A percentile compares a stretch with the other conserved stretches of the same genome.
Evolutionary conservation across 2,797 vertebrate genomes (phyloP).

Genomic region (Scomberomorus guttatus): DNA sequence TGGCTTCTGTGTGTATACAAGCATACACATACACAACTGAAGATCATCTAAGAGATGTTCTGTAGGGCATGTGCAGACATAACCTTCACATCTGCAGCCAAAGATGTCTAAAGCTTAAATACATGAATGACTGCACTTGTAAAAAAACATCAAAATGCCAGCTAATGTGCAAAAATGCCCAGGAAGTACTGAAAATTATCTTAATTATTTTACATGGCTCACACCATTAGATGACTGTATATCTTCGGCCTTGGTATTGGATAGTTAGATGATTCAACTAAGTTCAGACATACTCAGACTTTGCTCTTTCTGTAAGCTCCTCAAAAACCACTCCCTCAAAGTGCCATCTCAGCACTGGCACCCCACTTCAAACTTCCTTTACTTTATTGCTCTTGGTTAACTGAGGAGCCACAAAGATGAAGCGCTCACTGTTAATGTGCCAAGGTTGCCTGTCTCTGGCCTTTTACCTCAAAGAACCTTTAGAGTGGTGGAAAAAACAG

Average conservation of each 20-base stretch:
- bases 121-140: slow-evolving; percentile 29
- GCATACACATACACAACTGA: background rate
- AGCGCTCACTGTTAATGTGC: slow-evolving; percentile 52
- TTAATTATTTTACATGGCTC: slow-evolving; percentile 25
- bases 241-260: background rate
- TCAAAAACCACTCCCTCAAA: slow-evolving; percentile 73
- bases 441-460: slow-evolving; percentile 54
- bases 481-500: slow-evolving; percentile 45
- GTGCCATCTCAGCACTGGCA: slow-evolving; percentile 75
- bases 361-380: slow-evolving; percentile 59
- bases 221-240: background rate
- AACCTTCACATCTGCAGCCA: slow-evolving; percentile 56
- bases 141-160: slow-evolving; percentile 12
- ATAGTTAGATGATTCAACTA: background rate
- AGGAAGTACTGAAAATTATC: slow-evolving; percentile 8
- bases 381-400: slow-evolving; percentile 68
- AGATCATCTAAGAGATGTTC: too few species aligned
- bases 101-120: slow-evolving; percentile 30
- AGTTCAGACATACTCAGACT: slow-evolving; percentile 17
- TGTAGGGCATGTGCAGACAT: too few species aligned
- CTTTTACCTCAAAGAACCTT: slow-evolving; percentile 69
- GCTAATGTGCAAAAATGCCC: slow-evolving; percentile 27
- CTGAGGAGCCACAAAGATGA: slow-evolving; percentile 46
- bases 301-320: slow-evolving; percentile 63
- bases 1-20: background rate